Base-by-base conservation (phyloP, 2,888 invertebrate genomes). In the Physocephala rufipes region DNA sequence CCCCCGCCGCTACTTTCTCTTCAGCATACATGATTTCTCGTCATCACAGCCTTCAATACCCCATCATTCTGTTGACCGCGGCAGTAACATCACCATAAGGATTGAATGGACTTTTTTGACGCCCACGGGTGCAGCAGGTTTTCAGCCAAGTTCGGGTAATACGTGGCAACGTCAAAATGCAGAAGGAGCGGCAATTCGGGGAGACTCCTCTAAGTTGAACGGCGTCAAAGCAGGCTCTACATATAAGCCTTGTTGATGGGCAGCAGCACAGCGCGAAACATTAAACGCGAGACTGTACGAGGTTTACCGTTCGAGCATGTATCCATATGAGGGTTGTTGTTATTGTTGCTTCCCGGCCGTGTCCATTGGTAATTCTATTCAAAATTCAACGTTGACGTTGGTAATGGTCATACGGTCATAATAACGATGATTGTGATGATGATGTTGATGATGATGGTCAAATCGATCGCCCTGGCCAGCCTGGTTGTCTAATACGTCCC, bases 241-340 rank as follows among this genome's bases (percentile, higher is more conserved):
- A 49, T 62, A 62, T 51, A 61, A 24, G 68, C 61, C 36, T 62
- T 62, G 36, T 36, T 36, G 68, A 68, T 68, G 61, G 68, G 51
- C 62, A 68, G 61, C 55, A 51, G 55, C 68, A 49, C 61, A 58
- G 67, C 68, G 70, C 70, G 62, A 62, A 69, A 53, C 62, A 53
- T 49, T 69, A 61, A 65, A 68, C 68, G 68, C 68, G 70, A 70
- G 55, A 63, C 70, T 63, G 63, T 70, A 63, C 70, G 63, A 55
- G 51, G 26, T 26, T 12, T 51, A 59, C 36, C 59, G 28, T 26
- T 5, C 47, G 47, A 21, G 19, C 53, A 24, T 24, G 15, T 36
- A 36, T 9, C 9, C 55, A 15, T 55, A 55, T 45, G 43, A 3
- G 19, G 45, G 58, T 58, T 58, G 36, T 67, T 67, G 67, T 67